Percentiles rank a stretch among this genome's conserved stretches.
Conservation (phyloP, 2,113 vertebrate genomes). For the Hippocampus barbouri region DNA sequence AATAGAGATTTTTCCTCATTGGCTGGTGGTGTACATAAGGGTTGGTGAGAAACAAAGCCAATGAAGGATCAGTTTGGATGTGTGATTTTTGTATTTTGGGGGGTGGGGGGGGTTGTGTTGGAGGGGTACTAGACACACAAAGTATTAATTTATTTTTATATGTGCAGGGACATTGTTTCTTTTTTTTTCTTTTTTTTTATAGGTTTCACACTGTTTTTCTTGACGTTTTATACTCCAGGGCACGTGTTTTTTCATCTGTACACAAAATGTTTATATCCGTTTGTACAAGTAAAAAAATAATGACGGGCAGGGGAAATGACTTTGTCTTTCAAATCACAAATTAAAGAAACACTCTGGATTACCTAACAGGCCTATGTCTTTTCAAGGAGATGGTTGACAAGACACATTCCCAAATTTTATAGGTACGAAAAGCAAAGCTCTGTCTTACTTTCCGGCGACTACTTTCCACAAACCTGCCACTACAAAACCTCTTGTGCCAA, state of each 20-base stretch:
- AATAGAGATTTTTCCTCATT: slow-evolving; percentile 62
- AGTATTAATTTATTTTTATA: slow-evolving; percentile 77
- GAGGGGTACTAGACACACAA: slow-evolving; percentile 68
- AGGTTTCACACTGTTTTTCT: slow-evolving; percentile 64
- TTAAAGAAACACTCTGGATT: slow-evolving; percentile 64
- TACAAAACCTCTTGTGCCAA: no score
- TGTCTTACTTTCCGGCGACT: no score
- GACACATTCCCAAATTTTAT: not conserved
- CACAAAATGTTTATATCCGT: slow-evolving; percentile 44
- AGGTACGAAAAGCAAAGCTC: no score
- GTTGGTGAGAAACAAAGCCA: slow-evolving; percentile 65
- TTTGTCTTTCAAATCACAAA: slow-evolving; percentile 62
- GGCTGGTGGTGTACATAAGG: slow-evolving; percentile 65
- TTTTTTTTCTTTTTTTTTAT: slow-evolving; percentile 30
- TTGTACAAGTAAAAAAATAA: slow-evolving; percentile 54
- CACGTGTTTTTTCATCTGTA: slow-evolving; percentile 62
- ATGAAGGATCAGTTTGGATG: slow-evolving; percentile 65
- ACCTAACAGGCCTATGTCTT: slow-evolving; percentile 11
- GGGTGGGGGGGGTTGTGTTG: slow-evolving; percentile 30
- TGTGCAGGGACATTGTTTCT: slow-evolving; percentile 67
- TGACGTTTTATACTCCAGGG: slow-evolving; percentile 60
- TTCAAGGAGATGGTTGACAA: not conserved
- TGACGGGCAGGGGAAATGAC: slow-evolving; percentile 8
- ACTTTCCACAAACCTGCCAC: no score
- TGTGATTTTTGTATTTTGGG: slow-evolving; percentile 48